These are phyloP conservation scores for Rhinogobio ventralis DNA, from an alignment of 2,797 vertebrate genomes.

Conservation along the genomic window DNA sequence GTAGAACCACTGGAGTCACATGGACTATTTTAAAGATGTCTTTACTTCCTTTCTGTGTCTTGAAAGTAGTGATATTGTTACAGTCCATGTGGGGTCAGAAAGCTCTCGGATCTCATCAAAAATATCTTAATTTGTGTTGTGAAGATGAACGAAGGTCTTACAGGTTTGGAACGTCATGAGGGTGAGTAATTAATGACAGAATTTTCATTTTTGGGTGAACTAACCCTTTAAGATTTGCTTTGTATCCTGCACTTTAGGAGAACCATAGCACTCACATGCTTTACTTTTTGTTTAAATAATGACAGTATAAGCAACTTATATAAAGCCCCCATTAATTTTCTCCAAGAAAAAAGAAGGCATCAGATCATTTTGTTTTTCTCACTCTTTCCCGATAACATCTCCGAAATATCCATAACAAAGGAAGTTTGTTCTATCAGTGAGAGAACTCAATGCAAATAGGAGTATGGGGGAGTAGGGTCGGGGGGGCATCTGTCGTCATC, in stretches of 20 bases:
- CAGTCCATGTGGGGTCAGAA: too few relatives aligned
- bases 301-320: constrained; percentile 29
- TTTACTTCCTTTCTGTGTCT: too few relatives aligned
- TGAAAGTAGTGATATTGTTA: too few relatives aligned
- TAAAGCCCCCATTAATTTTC: constrained; percentile 16
- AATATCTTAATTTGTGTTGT: too few relatives aligned
- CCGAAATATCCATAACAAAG: constrained; percentile 61
- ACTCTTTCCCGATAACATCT: constrained; percentile 36
- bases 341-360: constrained; percentile 22
- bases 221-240: too few relatives aligned
- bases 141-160: too few relatives aligned
- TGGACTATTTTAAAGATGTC: too few relatives aligned
- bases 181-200: too few relatives aligned
- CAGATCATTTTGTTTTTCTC: constrained; percentile 28
- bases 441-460: constrained; percentile 54
- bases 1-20: too few relatives aligned
- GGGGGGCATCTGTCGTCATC: constrained; percentile 56
- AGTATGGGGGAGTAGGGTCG: constrained; percentile 46
- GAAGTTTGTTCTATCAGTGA: constrained; percentile 68
- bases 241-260: not conserved
- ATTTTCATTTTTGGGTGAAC: too few relatives aligned
- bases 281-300: constrained; percentile 17
- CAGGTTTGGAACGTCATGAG: too few relatives aligned
- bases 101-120: too few relatives aligned
- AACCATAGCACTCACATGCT: not conserved